phyloP scores from a whole-genome alignment of 2,888 invertebrate species.

The Hedya salicella region DNA sequence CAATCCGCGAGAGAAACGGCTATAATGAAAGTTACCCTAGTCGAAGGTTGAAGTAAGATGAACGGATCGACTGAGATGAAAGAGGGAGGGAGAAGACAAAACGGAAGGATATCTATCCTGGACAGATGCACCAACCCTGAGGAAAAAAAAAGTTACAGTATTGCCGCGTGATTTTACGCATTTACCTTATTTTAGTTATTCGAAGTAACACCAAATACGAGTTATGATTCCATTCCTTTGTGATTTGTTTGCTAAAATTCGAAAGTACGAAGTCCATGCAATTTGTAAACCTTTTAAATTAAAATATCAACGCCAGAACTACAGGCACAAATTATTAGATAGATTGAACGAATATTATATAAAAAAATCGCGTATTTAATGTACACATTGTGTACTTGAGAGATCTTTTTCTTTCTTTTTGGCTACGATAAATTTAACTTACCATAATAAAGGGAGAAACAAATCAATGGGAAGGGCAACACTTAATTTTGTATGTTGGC shows the following conservation, averaged over 20 bases:
- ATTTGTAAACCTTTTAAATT: no score
- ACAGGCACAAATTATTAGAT: no score
- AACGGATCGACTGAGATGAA: conserved; percentile 48
- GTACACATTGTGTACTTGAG: no score
- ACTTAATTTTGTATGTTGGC: conserved; percentile 20
- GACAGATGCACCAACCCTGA: conserved; percentile 34
- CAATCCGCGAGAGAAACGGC: conserved; percentile 41
- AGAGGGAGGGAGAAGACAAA: conserved; percentile 63
- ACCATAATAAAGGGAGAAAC: conserved; percentile 7
- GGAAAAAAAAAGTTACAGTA: conserved; percentile 17
- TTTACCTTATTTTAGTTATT: conserved; percentile 51
- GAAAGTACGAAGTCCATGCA: not conserved
- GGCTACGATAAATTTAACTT: not conserved
- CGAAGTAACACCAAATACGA: not conserved
- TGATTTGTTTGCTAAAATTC: not conserved
- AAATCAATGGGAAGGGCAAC: conserved; percentile 19
- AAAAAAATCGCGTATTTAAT: no score
- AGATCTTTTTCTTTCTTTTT: not conserved
- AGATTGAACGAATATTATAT: no score
- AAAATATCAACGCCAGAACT: no score
- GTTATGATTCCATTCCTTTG: not conserved
- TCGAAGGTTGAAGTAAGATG: conserved; percentile 38
- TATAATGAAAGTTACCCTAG: conserved; percentile 39
- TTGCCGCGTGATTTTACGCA: conserved; percentile 40
- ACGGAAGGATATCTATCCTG: conserved; percentile 68